These are phyloP conservation scores for Eumacrocentrus americanus DNA, from an alignment of 2,888 invertebrate genomes.

Conservation along the genomic window DNA sequence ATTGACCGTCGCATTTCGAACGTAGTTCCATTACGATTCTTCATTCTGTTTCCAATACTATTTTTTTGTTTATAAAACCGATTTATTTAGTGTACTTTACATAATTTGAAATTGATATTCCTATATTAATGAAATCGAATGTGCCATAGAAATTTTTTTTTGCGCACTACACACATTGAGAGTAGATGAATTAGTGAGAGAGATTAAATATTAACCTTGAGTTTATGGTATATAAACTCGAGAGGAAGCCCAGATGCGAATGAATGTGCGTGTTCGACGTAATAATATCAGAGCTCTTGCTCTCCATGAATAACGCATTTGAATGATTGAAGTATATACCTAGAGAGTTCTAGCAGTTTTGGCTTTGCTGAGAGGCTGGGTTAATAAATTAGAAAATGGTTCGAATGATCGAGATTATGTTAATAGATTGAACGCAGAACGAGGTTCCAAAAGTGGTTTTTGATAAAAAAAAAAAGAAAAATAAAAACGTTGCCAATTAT, in stretches of 20 bases:
- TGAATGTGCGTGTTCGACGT: not conserved
- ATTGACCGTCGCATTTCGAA: not conserved
- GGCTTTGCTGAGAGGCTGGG: constrained; percentile 1
- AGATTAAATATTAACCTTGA: not conserved
- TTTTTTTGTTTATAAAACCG: not conserved
- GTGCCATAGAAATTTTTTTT: too few relatives aligned
- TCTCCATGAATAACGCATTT: not conserved
- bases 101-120: too few relatives aligned
- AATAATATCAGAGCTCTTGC: not conserved
- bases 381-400: not conserved
- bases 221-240: too few relatives aligned
- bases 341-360: too few relatives aligned
- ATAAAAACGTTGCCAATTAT: constrained; percentile 5
- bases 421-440: too few relatives aligned
- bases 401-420: too few relatives aligned
- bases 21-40: not conserved
- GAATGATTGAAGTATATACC: not conserved
- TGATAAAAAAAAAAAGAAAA: constrained; percentile 6
- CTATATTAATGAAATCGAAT: too few relatives aligned
- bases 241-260: too few relatives aligned
- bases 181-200: too few relatives aligned
- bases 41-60: too few relatives aligned
- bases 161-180: too few relatives aligned
- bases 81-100: too few relatives aligned
- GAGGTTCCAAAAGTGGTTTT: constrained; percentile 27